Evolutionary conservation across 2,888 invertebrate genomes (phyloP).

Genomic region (Mechanitis mazaeus): DNA sequence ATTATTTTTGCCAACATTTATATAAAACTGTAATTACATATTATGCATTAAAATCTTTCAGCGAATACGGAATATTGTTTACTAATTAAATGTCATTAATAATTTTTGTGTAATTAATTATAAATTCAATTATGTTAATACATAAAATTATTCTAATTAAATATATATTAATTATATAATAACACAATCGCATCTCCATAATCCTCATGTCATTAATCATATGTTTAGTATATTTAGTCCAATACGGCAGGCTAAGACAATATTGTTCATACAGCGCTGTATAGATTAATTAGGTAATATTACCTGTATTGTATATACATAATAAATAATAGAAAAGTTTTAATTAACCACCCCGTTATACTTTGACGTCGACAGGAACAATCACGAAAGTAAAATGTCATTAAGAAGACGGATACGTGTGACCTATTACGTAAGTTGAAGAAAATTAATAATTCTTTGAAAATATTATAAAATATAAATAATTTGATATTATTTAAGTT

Average conservation of each 20-base stretch:
- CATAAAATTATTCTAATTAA: slow-evolving; percentile 18
- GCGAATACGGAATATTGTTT: neutral
- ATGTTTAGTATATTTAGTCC: slow-evolving; percentile 34
- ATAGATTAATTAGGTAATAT: slow-evolving; percentile 30
- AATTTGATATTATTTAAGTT: neutral
- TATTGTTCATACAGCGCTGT: slow-evolving; percentile 33
- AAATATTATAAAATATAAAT: neutral
- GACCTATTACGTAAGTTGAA: slow-evolving; percentile 41
- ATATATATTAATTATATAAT: slow-evolving; percentile 26
- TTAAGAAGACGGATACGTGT: slow-evolving; percentile 54
- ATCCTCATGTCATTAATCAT: slow-evolving; percentile 31
- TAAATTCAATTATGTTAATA: slow-evolving; percentile 5
- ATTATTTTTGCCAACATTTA: too few species aligned
- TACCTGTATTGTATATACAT: slow-evolving; percentile 13
- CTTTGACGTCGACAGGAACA: slow-evolving; percentile 58
- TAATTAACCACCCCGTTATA: slow-evolving; percentile 44
- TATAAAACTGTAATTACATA: too few species aligned
- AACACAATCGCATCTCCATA: slow-evolving; percentile 22
- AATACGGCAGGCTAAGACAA: slow-evolving; percentile 33
- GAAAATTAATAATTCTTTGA: slow-evolving; percentile 12
- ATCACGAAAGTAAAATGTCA: slow-evolving; percentile 67
- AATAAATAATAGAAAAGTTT: slow-evolving; percentile 33
- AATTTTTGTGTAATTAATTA: slow-evolving; percentile 4
- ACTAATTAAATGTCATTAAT: neutral
- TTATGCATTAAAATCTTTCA: neutral